phyloP scores from a whole-genome alignment of 1,140 invertebrate species.

The Frieseomelitta varia region DNA sequence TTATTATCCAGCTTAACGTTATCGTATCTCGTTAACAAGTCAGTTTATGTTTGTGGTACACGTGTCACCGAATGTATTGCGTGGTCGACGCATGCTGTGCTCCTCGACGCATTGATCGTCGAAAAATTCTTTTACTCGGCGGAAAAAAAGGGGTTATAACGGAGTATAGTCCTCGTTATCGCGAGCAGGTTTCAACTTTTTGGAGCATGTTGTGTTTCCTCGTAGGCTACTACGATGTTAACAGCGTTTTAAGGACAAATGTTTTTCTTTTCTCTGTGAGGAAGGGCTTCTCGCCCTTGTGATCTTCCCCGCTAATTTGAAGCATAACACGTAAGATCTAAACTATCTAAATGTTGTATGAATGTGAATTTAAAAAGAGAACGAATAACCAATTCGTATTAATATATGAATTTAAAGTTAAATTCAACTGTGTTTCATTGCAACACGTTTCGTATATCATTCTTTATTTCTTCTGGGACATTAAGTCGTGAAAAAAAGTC shows the following conservation, averaged over 20 bases:
- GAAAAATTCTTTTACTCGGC: neutral
- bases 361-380: no score
- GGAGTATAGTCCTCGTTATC: neutral
- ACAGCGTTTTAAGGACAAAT: neutral
- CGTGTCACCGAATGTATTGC: constrained; percentile 6
- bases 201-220: no score
- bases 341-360: no score
- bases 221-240: neutral
- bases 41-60: neutral
- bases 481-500: neutral
- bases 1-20: no score
- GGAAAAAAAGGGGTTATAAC: neutral
- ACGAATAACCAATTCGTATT: no score
- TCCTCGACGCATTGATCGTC: neutral
- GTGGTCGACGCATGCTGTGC: neutral
- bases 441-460: neutral
- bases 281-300: no score
- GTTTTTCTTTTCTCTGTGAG: no score
- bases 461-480: neutral
- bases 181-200: neutral
- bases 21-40: neutral
- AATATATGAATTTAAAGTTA: no score
- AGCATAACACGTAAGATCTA: no score
- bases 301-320: no score
- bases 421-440: no score